Percentiles rank a stretch among this genome's conserved stretches.
Conservation (phyloP, 2,113 vertebrate genomes). For the Sus scrofa region T2T-Sscrofa CM000812.6:195620001-195620500, state of each 20-base stretch:
- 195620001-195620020: too few species aligned
- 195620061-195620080: too few species aligned
- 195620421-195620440: constrained; percentile 96
- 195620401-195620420: constrained; percentile 95
- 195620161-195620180: too few species aligned
- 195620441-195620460: constrained; percentile 95
- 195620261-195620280: too few species aligned
- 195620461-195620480: constrained; percentile 92
- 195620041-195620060: too few species aligned
- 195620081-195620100: too few species aligned
- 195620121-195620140: too few species aligned
- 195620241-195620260: neutral
- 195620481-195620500: constrained; percentile 90
- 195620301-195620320: neutral
- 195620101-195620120: too few species aligned
- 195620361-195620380: constrained; percentile 93
- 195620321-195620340: constrained; percentile 91
- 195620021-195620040: too few species aligned
- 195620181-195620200: too few species aligned
- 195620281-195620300: too few species aligned
- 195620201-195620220: neutral
- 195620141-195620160: too few species aligned
- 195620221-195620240: neutral
- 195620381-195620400: constrained; percentile 94
- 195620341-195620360: constrained; percentile 99